These are phyloP conservation scores for Charina bottae DNA, from an alignment of 2,113 vertebrate genomes.

Conservation along the genomic window DNA sequence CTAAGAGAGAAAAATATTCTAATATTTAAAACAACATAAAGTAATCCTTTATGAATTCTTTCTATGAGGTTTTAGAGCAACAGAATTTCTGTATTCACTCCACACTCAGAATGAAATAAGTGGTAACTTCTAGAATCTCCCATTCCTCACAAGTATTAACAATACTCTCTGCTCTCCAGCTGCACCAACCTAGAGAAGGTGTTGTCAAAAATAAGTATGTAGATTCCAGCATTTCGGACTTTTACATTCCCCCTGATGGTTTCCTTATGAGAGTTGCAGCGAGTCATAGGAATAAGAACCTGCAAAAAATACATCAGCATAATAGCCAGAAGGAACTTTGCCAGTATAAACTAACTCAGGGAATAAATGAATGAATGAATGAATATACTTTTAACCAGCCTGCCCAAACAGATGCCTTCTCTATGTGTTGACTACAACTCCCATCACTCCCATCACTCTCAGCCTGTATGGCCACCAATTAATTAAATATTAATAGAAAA, in stretches of 20 bases:
- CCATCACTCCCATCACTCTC: not conserved
- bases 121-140: not conserved
- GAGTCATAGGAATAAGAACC: constrained; percentile 94
- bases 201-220: constrained; percentile 93
- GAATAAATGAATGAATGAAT: not conserved
- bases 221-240: constrained; percentile 85
- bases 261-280: constrained; percentile 93
- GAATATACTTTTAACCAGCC: not conserved
- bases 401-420: not conserved
- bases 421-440: not conserved
- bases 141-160: not conserved
- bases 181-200: constrained; percentile 90
- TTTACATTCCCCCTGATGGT: constrained; percentile 91
- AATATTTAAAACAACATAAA: not conserved
- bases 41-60: not conserved
- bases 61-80: not conserved
- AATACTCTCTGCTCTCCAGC: not conserved
- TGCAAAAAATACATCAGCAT: constrained; percentile 60
- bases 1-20: not conserved
- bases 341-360: not conserved
- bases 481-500: not conserved
- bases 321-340: not conserved
- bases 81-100: not conserved
- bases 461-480: not conserved
- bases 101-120: not conserved